A percentile compares a stretch with the other conserved stretches of the same genome.
These are phyloP conservation scores for Mercenaria mercenaria DNA, from an alignment of 1,140 invertebrate species.

Conservation along the genomic window DNA sequence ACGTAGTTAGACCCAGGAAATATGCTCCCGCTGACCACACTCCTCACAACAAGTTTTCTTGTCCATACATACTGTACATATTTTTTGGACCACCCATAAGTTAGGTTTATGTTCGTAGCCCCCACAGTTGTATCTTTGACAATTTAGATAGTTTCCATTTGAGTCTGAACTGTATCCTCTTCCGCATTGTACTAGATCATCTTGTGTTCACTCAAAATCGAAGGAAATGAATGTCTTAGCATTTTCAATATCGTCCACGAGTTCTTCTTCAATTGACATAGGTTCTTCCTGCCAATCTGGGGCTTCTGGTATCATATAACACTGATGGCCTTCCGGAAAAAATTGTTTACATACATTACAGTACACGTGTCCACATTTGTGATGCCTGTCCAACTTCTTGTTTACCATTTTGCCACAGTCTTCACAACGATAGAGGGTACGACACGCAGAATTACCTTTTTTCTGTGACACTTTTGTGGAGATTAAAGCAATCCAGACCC, in stretches of 20 bases:
- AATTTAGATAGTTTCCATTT: constrained; percentile 25
- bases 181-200: constrained; percentile 23
- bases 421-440: neutral
- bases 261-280: neutral
- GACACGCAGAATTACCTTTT: neutral
- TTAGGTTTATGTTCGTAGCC: constrained; percentile 29
- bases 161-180: neutral
- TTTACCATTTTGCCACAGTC: constrained; percentile 38
- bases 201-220: constrained; percentile 31
- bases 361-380: neutral
- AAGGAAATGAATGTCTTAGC: neutral
- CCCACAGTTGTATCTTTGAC: neutral
- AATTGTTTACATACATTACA: constrained; percentile 6
- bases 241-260: no score
- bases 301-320: constrained; percentile 10
- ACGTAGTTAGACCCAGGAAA: neutral
- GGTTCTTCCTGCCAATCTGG: neutral
- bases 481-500: neutral
- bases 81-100: constrained; percentile 48
- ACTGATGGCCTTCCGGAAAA: neutral
- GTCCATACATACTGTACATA: neutral
- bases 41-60: neutral
- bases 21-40: neutral
- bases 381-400: neutral
- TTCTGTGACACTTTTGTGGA: neutral